phyloP scores from a whole-genome alignment of 2,888 invertebrate genomes.

The Sphaerophoria taeniata region DNA sequence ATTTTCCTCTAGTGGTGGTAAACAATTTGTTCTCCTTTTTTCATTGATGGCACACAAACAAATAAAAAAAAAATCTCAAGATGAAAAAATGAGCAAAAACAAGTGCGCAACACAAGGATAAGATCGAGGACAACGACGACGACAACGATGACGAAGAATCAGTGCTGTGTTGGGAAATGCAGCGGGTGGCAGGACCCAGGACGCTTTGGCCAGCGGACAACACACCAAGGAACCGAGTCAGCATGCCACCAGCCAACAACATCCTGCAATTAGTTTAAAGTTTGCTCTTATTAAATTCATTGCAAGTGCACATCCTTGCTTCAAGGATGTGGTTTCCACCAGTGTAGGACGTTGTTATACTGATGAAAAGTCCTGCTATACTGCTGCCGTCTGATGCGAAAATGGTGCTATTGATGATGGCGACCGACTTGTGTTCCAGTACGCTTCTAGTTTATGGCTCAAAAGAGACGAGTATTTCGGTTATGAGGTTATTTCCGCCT shows the following conservation, averaged over 20 bases:
- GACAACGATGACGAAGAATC: not conserved
- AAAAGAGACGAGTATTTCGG: conserved; percentile 40
- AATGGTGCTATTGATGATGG: conserved; percentile 19
- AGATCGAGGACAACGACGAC: conserved; percentile 4
- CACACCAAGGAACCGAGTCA: conserved; percentile 19
- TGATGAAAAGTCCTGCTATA: not conserved
- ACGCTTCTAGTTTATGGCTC: not conserved
- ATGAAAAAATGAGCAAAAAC: conserved; percentile 9
- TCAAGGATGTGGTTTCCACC: conserved; percentile 56
- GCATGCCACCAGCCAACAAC: conserved; percentile 37
- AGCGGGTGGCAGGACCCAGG: not conserved
- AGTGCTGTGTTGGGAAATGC: not conserved
- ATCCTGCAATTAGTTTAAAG: conserved; percentile 73
- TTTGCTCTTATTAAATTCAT: conserved; percentile 73
- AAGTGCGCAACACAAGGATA: conserved; percentile 18
- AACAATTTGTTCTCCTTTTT: conserved; percentile 34
- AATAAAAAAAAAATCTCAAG: not conserved
- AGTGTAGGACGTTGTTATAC: conserved; percentile 6
- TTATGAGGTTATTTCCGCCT: conserved; percentile 63
- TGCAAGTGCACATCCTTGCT: conserved; percentile 65
- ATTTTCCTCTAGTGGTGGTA: conserved; percentile 55
- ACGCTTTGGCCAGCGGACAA: conserved; percentile 20
- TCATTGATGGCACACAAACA: conserved; percentile 5
- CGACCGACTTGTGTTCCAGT: conserved; percentile 15
- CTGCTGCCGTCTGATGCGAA: conserved; percentile 25